Percentiles rank a stretch among this genome's conserved stretches.
Evolutionary conservation across 2,888 invertebrate genomes (phyloP).

Genomic region (Sinodicranocentrus sp.): DNA sequence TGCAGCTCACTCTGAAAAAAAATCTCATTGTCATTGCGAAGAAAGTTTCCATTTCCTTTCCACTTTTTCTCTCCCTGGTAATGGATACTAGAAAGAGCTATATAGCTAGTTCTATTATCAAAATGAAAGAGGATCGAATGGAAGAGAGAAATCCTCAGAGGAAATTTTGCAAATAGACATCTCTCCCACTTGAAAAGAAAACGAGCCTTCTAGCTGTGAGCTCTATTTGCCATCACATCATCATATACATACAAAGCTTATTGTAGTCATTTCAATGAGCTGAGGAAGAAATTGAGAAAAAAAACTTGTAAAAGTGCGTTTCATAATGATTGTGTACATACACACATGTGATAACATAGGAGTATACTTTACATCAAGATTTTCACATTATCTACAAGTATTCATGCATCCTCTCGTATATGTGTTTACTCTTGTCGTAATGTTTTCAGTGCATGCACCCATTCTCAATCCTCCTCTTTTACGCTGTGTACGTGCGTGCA

Average conservation of each 20-base stretch:
- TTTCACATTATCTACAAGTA: conserved; percentile 28
- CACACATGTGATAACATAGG: background rate
- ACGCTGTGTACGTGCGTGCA: conserved; percentile 59
- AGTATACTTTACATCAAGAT: background rate
- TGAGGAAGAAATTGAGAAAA: conserved; percentile 32
- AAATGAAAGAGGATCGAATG: background rate
- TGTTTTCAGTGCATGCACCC: conserved; percentile 29
- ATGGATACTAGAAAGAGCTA: conserved; percentile 1
- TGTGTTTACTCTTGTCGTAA: no score
- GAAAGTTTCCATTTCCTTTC: conserved; percentile 48
- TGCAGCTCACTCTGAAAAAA: background rate
- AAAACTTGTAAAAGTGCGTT: conserved; percentile 26
- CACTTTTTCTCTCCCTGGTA: conserved; percentile 6
- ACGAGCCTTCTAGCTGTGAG: background rate
- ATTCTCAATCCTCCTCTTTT: conserved; percentile 41
- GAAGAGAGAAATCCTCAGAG: conserved; percentile 67
- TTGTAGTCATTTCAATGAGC: conserved; percentile 46
- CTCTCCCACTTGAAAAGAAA: conserved; percentile 12
- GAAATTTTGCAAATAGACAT: conserved; percentile 72
- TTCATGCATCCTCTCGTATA: background rate
- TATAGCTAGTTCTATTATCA: background rate
- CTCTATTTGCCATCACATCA: conserved; percentile 26
- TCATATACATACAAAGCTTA: conserved; percentile 18
- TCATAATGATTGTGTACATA: conserved; percentile 19
- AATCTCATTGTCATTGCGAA: conserved; percentile 25